phyloP scores from a whole-genome alignment of 2,113 vertebrate genomes.

The Nothoprocta pentlandii region DNA sequence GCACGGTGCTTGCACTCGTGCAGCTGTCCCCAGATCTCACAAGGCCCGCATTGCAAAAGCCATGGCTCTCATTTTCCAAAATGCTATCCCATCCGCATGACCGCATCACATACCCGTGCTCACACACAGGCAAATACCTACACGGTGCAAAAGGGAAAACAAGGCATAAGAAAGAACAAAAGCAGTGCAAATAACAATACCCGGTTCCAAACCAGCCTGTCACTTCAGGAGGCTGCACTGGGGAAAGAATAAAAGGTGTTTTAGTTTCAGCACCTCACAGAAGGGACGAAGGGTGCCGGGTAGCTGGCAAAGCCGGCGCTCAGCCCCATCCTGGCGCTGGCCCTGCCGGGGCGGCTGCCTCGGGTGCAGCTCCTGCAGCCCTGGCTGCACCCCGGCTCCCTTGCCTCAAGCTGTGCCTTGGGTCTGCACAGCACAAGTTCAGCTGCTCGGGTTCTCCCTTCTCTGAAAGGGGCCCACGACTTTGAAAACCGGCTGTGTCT shows the following conservation, averaged over 20 bases:
- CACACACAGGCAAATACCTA: background rate
- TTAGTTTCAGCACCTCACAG: background rate
- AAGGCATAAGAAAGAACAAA: background rate
- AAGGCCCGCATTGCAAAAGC: background rate
- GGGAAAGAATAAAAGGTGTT: background rate
- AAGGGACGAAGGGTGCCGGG: fast-evolving
- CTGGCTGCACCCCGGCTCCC: too few species aligned
- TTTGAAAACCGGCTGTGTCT: background rate
- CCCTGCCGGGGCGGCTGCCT: background rate
- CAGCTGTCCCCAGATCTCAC: slow-evolving; percentile 20
- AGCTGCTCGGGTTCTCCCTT: background rate
- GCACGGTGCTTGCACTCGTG: background rate
- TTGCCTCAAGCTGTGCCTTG: background rate
- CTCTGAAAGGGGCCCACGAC: background rate
- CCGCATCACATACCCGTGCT: background rate
- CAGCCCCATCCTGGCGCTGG: background rate
- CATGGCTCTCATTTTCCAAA: background rate
- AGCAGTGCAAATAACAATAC: background rate
- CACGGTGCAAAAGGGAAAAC: fast-evolving
- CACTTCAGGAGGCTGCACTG: background rate
- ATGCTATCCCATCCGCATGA: background rate
- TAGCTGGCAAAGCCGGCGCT: background rate
- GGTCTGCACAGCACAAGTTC: background rate
- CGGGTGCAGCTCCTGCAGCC: background rate
- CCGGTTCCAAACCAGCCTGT: background rate